Evolutionary conservation across 2,888 invertebrate genomes (phyloP).

Genomic region (Ptychoptera albimana): DNA sequence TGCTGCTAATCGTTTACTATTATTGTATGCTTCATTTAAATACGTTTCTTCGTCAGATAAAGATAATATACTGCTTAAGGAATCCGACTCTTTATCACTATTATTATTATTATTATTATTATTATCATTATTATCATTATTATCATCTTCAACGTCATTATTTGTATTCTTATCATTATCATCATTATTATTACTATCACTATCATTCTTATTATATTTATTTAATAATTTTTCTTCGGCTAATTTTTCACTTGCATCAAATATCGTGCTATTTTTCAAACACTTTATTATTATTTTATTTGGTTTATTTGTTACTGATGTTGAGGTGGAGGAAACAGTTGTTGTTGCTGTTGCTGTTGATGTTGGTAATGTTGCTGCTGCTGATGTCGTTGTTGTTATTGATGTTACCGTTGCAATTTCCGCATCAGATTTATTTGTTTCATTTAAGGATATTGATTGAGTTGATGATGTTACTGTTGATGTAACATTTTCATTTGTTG

Average conservation of each 20-base stretch:
- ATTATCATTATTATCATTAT: slow-evolving; percentile 4
- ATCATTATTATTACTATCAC: not conserved
- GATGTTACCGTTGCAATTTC: slow-evolving; percentile 19
- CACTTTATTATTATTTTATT: slow-evolving; percentile 51
- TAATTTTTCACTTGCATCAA: slow-evolving; percentile 47
- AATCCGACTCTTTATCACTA: slow-evolving; percentile 4
- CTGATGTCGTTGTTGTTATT: slow-evolving; percentile 14
- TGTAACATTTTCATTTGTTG: too few species aligned
- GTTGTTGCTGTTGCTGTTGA: slow-evolving; percentile 10
- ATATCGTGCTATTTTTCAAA: slow-evolving; percentile 48
- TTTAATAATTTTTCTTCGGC: slow-evolving; percentile 43
- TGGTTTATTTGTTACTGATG: slow-evolving; percentile 25
- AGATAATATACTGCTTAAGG: slow-evolving; percentile 19
- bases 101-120: slow-evolving; percentile 4
- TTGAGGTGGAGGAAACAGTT: too few species aligned
- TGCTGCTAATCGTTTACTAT: not conserved
- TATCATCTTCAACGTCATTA: not conserved
- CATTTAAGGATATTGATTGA: not conserved
- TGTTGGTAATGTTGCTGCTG: slow-evolving; percentile 14
- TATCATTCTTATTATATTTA: slow-evolving; percentile 41
- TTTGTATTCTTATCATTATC: not conserved
- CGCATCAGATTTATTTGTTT: slow-evolving; percentile 1
- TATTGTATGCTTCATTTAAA: slow-evolving; percentile 12
- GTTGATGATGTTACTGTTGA: not conserved
- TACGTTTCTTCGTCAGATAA: slow-evolving; percentile 29